Evolutionary conservation across 2,797 vertebrate genomes (phyloP).

Genomic region (Sebastes vulpes): DNA sequence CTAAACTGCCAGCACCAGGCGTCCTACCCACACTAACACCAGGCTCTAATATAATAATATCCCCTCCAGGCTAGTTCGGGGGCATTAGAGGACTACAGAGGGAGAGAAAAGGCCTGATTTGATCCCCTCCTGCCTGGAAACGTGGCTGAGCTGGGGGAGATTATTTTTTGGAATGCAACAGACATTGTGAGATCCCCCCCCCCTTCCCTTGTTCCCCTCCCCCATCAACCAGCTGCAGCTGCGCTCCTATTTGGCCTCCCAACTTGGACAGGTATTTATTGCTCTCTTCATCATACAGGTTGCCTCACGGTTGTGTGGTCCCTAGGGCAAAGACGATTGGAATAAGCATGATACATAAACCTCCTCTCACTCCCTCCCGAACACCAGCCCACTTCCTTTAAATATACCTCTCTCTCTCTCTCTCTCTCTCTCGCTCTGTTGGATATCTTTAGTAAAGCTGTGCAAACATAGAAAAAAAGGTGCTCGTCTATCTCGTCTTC

Average conservation of each 20-base stretch:
- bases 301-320: slow-evolving; percentile 82
- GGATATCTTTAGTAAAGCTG: slow-evolving; percentile 88
- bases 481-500: slow-evolving; percentile 79
- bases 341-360: slow-evolving; percentile 80
- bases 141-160: slow-evolving; percentile 83
- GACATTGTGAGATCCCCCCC: slow-evolving; percentile 82
- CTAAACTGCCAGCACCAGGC: slow-evolving; percentile 76
- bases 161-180: slow-evolving; percentile 87
- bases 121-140: slow-evolving; percentile 83
- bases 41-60: slow-evolving; percentile 80
- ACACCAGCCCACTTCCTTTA: slow-evolving; percentile 73
- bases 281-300: slow-evolving; percentile 85
- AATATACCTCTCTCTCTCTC: slow-evolving; percentile 71
- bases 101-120: slow-evolving; percentile 79
- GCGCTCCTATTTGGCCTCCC: slow-evolving; percentile 82
- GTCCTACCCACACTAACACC: slow-evolving; percentile 70
- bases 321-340: slow-evolving; percentile 76
- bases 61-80: slow-evolving; percentile 79
- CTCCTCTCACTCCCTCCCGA: slow-evolving; percentile 56
- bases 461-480: slow-evolving; percentile 88
- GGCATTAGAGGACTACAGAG: slow-evolving; percentile 81
- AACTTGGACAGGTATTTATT: slow-evolving; percentile 87
- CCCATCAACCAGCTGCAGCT: slow-evolving; percentile 81
- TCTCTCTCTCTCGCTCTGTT: slow-evolving; percentile 60
- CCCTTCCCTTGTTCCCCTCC: slow-evolving; percentile 64